A percentile compares a stretch with the other conserved stretches of the same genome.
Evolutionary conservation across 2,888 invertebrate genomes (phyloP).

Genomic region (Andrena minutula): DNA sequence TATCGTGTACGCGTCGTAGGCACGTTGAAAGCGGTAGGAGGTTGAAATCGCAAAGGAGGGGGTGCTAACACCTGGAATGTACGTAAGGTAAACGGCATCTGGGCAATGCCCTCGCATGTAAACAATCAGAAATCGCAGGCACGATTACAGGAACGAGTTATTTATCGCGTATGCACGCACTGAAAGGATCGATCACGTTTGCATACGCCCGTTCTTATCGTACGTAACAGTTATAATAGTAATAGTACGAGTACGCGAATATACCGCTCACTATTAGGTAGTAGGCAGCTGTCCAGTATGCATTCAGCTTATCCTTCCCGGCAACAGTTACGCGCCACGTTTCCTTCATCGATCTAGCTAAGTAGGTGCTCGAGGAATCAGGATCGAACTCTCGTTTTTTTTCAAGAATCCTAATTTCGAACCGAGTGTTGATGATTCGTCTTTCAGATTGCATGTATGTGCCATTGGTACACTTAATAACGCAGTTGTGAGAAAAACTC

Average conservation of each 20-base stretch:
- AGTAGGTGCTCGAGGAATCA: too few relatives aligned
- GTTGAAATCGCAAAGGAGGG: conserved; percentile 47
- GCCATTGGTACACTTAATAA: too few relatives aligned
- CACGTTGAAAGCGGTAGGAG: conserved; percentile 38
- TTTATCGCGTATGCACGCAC: conserved; percentile 59
- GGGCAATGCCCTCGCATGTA: conserved; percentile 85
- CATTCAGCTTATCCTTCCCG: conserved; percentile 28
- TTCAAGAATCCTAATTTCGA: conserved; percentile 8
- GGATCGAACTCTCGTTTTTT: not conserved
- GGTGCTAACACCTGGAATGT: conserved; percentile 76
- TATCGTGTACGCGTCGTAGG: conserved; percentile 36
- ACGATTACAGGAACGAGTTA: conserved; percentile 66
- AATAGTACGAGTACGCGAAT: conserved; percentile 11
- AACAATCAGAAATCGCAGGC: conserved; percentile 82
- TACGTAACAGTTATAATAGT: conserved; percentile 45
- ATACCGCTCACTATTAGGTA: conserved; percentile 47
- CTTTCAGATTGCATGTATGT: too few relatives aligned
- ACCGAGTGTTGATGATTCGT: not conserved
- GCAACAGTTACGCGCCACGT: conserved; percentile 21
- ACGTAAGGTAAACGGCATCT: conserved; percentile 82
- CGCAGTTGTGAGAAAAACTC: too few relatives aligned
- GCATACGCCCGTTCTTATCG: conserved; percentile 40
- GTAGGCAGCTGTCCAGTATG: conserved; percentile 25
- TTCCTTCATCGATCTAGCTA: too few relatives aligned
- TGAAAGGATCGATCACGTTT: conserved; percentile 55